Evolutionary conservation across 2,888 invertebrate genomes (phyloP).

Genomic region (Andrena haemorrhoa): DNA sequence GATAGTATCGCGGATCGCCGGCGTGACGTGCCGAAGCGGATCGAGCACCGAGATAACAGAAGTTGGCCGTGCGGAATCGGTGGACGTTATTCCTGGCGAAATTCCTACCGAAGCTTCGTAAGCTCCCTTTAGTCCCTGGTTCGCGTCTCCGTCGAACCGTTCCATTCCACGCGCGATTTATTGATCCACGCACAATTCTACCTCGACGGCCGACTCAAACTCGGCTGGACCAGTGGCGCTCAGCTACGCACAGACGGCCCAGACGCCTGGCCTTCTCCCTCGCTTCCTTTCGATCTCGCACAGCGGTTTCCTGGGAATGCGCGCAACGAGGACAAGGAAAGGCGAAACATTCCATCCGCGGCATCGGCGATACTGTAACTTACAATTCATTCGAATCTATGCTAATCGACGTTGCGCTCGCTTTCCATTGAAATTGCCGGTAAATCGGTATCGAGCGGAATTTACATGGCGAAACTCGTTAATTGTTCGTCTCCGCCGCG

Average conservation of each 20-base stretch:
- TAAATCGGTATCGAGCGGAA: too few species aligned
- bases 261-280: background rate
- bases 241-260: constrained; percentile 41
- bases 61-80: constrained; percentile 8
- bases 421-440: too few species aligned
- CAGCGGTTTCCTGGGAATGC: too few species aligned
- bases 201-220: constrained; percentile 70
- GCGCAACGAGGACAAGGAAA: too few species aligned
- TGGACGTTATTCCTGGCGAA: constrained; percentile 12
- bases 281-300: background rate
- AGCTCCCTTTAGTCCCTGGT: constrained; percentile 76
- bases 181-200: constrained; percentile 84
- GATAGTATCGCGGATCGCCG: background rate
- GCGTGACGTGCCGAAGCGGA: background rate
- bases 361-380: too few species aligned
- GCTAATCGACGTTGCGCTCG: too few species aligned
- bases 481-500: background rate
- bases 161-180: constrained; percentile 82
- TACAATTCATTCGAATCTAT: too few species aligned
- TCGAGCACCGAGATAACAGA: constrained; percentile 16
- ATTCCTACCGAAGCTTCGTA: constrained; percentile 51
- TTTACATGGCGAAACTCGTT: background rate
- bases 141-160: constrained; percentile 76
- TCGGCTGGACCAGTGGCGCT: constrained; percentile 72
- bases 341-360: too few species aligned